Evolutionary conservation across 2,888 invertebrate genomes (phyloP), one percentile per base, ranked within the genome.

Genomic region (Falcaria lacertinaria): DNA sequence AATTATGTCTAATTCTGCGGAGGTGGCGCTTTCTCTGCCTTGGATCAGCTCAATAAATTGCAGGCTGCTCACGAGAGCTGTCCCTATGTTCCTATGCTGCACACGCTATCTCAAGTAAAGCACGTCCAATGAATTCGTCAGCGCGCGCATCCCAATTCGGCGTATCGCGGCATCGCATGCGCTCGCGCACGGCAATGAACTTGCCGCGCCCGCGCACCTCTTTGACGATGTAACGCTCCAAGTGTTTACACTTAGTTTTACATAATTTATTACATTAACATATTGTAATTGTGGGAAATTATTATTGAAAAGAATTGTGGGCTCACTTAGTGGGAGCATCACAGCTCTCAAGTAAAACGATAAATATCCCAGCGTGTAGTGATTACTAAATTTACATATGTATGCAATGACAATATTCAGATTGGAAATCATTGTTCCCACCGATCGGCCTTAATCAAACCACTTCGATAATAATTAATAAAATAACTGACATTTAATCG

Each of bases 111-210:
- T 7, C 22, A 37, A 8, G 37, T 11, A 7, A 4, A 39, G 45
- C 60, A 60, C 57, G 57, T 56, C 51, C 44, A 35, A 39, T 52
- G 22, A 16, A 59, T 61, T 57, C 56, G 57, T 60, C 57, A 61
- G 54, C 51, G 60, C 57, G 60, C 66, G 60, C 65, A 66, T 65
- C 64, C 67, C 62, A 66, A 68, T 64, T 69, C 52, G 59, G 66
- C 59, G 66, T 76, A 80, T 80, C 79, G 63, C 50, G 50, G 52
- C 62, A 77, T 76, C 76, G 60, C 60, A 59, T 59, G 69, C 67
- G 64, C 65, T 59, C 45, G 59, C 59, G 54, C 52, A 47, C 70
- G 80, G 66, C 80, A 80, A 71, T 80, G 80, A 77, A 80, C 81
- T 79, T 80, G 76, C 45, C 43, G 50, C 48, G 48, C 49, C 43